Evolutionary conservation across 2,113 vertebrate species (phyloP), one percentile per base, ranked within the genome.

Genomic region (Setophaga petechia): DNA sequence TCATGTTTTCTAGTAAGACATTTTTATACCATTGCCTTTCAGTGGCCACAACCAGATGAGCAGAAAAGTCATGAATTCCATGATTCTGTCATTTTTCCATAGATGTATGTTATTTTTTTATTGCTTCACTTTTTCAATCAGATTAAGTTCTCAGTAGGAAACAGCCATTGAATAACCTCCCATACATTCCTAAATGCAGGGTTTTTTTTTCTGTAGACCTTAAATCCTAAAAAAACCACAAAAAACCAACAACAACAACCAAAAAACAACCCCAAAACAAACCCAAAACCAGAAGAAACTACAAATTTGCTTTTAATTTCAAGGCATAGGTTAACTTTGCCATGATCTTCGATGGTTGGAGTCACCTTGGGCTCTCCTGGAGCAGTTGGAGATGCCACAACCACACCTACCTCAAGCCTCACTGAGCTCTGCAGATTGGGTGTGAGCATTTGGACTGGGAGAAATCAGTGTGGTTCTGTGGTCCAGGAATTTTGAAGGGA

Each of bases 231-330:
- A 25, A 61, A n/a, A 68, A 39, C 5, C 4, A 13, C 6, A 25
- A 2, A 27, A 30, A 18, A 1, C 30, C 54, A 30, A 30, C 37
- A 30, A 12, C 22, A 9, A 2, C 10, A 22, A 17, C 18, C 6
- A 2, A 17, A 2, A 18, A 7, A 2, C 37, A 22, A 14, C 2
- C 23, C 15, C 27, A 8, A 39, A 11, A 25, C 18, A 35, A 28
- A 49, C 6, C 46, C 19, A 17, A 23, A 13, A 51, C 15, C 46
- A 62, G 20, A 0, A 4, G 0, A 20, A 66, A 11, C 12, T 25
- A 55, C 28, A 44, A 39, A 31, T 76, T 37, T 75, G 3, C 16
- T 89, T 62, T 58, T 54, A 33, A 54, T 79, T 86, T 15, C 24
- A 79, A 83, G n/a, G 7, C 41, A 62, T 4, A 18, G 7, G 7